Evolutionary conservation across 2,888 invertebrate species (phyloP).

Genomic region (Metacarcinus magister): DNA sequence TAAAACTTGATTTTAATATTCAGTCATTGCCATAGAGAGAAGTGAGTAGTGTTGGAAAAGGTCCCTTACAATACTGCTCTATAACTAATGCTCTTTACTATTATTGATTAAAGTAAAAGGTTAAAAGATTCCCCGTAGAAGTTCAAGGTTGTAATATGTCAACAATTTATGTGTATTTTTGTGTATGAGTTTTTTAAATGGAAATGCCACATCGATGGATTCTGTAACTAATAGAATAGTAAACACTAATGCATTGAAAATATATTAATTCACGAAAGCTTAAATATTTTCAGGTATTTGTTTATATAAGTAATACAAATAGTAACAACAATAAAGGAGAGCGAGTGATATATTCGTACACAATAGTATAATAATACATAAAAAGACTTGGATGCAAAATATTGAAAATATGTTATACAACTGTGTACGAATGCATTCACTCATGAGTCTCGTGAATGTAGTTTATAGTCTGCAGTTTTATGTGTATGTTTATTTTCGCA

Average conservation of each 20-base stretch:
- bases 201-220: not conserved
- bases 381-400: no score
- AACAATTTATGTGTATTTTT: not conserved
- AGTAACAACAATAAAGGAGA: no score
- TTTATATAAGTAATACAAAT: no score
- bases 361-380: no score
- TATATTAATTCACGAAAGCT: not conserved
- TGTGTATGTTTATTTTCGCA: no score
- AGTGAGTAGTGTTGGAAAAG: not conserved
- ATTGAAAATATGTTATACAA: no score
- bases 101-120: not conserved
- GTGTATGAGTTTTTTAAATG: not conserved
- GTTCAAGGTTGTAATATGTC: not conserved
- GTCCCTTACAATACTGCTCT: not conserved
- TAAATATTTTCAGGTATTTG: no score
- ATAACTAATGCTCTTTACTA: not conserved
- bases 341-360: no score
- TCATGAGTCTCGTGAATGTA: no score
- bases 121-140: not conserved
- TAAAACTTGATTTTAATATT: not conserved
- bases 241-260: not conserved
- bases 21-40: not conserved
- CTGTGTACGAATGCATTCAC: no score
- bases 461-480: no score
- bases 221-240: not conserved